A percentile compares a stretch with the other conserved stretches of the same genome.
Evolutionary conservation across 2,113 vertebrate genomes (phyloP).

Genomic region (Sus scrofa): T2T-Sscrofa CM000827.6:86897501-86898000

Average conservation of each 20-base stretch:
- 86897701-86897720: accelerated
- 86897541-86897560: background rate
- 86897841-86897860: background rate
- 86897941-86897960: background rate
- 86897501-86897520: background rate
- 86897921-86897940: background rate
- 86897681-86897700: background rate
- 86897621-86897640: background rate
- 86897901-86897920: background rate
- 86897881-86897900: background rate
- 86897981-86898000: background rate
- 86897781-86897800: background rate
- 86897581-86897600: background rate
- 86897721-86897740: background rate
- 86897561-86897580: background rate
- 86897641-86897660: background rate
- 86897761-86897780: background rate
- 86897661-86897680: background rate
- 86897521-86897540: background rate
- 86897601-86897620: background rate
- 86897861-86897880: background rate
- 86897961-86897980: background rate
- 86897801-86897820: background rate
- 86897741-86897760: background rate
- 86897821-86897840: background rate